Conservation (phyloP, 2,888 invertebrate species). For the Cephus pulcher region DNA sequence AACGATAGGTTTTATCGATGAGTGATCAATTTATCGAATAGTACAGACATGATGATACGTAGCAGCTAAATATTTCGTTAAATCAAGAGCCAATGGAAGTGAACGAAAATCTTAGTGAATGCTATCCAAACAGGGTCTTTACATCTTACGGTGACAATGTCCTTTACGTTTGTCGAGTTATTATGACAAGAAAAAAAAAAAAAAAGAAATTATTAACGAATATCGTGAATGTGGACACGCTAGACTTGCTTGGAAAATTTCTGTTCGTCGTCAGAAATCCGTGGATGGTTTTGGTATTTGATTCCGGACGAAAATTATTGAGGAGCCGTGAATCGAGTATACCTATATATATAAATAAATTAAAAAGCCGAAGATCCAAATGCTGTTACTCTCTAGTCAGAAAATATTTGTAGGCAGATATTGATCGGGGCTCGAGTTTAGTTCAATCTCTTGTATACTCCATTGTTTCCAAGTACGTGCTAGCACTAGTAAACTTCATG, state of each 20-base stretch:
- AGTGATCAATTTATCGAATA: neutral
- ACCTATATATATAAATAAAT: neutral
- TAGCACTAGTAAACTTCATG: neutral
- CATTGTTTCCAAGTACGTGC: neutral
- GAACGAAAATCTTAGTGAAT: neutral
- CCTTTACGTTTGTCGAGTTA: neutral
- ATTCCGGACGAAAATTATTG: neutral
- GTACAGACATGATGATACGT: neutral
- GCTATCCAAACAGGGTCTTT: conserved; percentile 1
- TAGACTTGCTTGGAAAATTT: neutral
- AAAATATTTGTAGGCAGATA: neutral
- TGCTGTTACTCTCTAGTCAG: conserved; percentile 2
- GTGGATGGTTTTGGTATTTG: neutral
- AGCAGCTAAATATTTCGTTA: neutral
- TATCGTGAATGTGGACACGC: neutral
- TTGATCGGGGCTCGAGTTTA: neutral
- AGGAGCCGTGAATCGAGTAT: neutral
- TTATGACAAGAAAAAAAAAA: neutral
- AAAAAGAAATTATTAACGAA: neutral
- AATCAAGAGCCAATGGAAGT: neutral
- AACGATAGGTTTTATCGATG: neutral
- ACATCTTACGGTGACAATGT: neutral
- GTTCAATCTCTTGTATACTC: neutral
- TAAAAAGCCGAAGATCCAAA: neutral
- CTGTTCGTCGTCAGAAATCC: neutral